Evolutionary conservation across 2,888 invertebrate species (phyloP), one percentile per base, ranked within the genome.

Genomic region (Helleia helle): DNA sequence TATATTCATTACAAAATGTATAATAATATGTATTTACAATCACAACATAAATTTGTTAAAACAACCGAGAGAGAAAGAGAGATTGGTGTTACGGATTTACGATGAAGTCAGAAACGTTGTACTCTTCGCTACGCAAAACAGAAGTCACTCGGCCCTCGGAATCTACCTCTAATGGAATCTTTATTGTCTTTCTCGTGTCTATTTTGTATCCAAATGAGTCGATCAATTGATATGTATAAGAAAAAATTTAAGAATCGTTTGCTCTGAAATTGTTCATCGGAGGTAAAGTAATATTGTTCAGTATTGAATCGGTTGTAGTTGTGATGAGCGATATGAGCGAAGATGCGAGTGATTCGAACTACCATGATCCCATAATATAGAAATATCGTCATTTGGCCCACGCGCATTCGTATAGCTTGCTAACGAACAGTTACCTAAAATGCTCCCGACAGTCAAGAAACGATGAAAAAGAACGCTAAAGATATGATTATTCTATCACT

Each of bases 1-100:
- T 81, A 48, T 22, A 77, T 71, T 65, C 66, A 72, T 77, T 83
- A 83, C 71, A 83, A 83, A 83, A 83, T 77, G 79, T 83, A 83
- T 80, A 81, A 71, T 76, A 71, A 69, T 65, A 73, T 76, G 64
- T 79, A 80, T 80, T 74, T 77, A 83, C 79, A 77, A 75, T 83
- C 81, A 83, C 83, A 81, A 83, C 81, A 65, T 80, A 81, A 83
- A 77, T 73, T 75, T 76, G 69, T 72, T 72, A 72, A 39, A 81
- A 81, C 81, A 83, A 83, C 81, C 81, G 67, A 83, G 73, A 72
- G 67, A 69, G 68, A n/a, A 67, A 83, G 73, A 72, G 67, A 73
- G 54, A 56, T 69, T 77, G 72, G 70, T 77, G 76, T 77, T 65
- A 62, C 63, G 58, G 67, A 43, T 46, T 26, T 38, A 15, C 14